Percentiles rank a stretch among this genome's conserved stretches.
These are phyloP conservation scores for Myrmecophaga tridactyla DNA, from an alignment of 2,113 vertebrate species.

Conservation along the genomic window DNA sequence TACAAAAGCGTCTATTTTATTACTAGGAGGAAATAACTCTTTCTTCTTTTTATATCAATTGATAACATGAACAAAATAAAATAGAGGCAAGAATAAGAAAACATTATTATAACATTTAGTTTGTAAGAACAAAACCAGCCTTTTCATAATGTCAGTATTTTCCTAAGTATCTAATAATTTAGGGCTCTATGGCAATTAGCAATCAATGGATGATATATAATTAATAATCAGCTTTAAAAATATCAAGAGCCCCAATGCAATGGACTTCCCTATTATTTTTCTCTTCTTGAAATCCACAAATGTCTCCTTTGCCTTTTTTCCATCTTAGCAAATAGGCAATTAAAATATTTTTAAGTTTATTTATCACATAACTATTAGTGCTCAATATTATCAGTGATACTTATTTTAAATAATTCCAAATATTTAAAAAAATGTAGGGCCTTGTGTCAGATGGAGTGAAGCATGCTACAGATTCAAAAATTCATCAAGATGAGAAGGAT, in stretches of 20 bases:
- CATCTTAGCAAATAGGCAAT: too few species aligned
- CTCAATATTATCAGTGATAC: background rate
- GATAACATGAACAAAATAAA: constrained; percentile 7
- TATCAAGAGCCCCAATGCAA: background rate
- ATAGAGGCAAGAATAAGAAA: background rate
- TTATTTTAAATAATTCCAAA: background rate
- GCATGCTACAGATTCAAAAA: background rate
- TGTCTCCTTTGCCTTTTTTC: background rate
- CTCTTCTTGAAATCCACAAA: background rate
- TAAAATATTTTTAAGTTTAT: too few species aligned
- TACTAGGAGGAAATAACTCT: background rate
- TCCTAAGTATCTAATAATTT: background rate
- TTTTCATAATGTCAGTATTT: background rate
- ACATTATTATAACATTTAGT: background rate
- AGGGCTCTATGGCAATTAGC: background rate
- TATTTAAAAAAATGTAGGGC: background rate
- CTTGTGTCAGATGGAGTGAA: background rate
- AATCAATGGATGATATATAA: constrained; percentile 17
- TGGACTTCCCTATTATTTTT: background rate
- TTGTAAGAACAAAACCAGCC: background rate
- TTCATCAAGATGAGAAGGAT: background rate
- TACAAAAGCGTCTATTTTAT: background rate
- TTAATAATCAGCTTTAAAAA: background rate
- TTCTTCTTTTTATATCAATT: background rate
- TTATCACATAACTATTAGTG: background rate